A percentile compares a stretch with the other conserved stretches of the same genome.
phyloP scores from a whole-genome alignment of 2,888 invertebrate genomes.

The Phengaris alcon region DNA sequence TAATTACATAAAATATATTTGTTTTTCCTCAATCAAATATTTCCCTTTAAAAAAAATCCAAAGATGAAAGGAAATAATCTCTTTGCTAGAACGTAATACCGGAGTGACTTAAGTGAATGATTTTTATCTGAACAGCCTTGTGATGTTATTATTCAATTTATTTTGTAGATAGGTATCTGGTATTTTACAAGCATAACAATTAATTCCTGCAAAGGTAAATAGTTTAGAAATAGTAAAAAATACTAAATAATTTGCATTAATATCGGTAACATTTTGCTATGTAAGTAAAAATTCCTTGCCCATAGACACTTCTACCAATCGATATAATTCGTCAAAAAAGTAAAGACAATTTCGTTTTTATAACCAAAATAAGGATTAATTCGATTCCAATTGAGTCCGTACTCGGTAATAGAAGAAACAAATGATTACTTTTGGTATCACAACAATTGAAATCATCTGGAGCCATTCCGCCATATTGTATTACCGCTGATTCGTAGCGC shows the following conservation, averaged over 20 bases:
- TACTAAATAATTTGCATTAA: no score
- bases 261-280: no score
- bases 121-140: conserved; percentile 8
- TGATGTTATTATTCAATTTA: conserved; percentile 12
- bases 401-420: no score
- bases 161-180: not conserved
- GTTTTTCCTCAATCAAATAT: not conserved
- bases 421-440: not conserved
- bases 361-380: no score
- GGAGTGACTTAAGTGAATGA: conserved; percentile 11
- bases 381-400: no score
- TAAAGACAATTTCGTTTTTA: no score
- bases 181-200: not conserved
- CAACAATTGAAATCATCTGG: conserved; percentile 34
- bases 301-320: no score
- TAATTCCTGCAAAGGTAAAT: no score
- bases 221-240: no score
- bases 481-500: conserved; percentile 55
- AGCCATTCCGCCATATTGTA: conserved; percentile 42
- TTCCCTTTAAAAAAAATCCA: not conserved
- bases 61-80: conserved; percentile 19
- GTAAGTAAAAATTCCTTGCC: no score
- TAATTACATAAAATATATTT: not conserved
- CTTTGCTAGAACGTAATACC: not conserved
- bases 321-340: no score